Percentiles rank a stretch among this genome's conserved stretches.
phyloP scores from a whole-genome alignment of 1,140 invertebrate genomes.

The Oryzaephilus surinamensis region DNA sequence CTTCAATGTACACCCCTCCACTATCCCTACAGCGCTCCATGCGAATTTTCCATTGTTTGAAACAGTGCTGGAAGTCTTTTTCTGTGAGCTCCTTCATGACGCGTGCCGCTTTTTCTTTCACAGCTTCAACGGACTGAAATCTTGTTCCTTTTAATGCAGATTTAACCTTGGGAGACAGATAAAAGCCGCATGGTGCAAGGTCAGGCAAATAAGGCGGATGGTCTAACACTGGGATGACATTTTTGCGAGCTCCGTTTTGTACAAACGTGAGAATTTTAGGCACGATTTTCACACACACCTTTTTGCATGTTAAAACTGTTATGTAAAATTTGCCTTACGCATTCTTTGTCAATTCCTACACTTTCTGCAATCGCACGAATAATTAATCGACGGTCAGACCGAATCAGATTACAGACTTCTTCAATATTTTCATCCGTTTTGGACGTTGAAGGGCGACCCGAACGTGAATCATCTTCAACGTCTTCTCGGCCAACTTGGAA shows the following conservation, averaged over 20 bases:
- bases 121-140: slow-evolving; percentile 7
- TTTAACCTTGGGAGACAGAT: slow-evolving; percentile 23
- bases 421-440: slow-evolving; percentile 13
- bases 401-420: slow-evolving; percentile 6
- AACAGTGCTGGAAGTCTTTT: slow-evolving; percentile 5
- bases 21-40: slow-evolving; percentile 6
- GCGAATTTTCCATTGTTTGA: slow-evolving; percentile 8
- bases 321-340: not conserved
- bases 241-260: slow-evolving; percentile 1
- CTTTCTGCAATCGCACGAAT: not conserved
- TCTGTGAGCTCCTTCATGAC: slow-evolving; percentile 2
- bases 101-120: slow-evolving; percentile 7
- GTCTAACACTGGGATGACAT: slow-evolving; percentile 20
- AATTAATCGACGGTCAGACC: not conserved
- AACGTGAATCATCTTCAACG: slow-evolving; percentile 21
- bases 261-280: slow-evolving; percentile 2
- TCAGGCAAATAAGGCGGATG: slow-evolving; percentile 30
- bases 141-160: slow-evolving; percentile 17
- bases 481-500: slow-evolving; percentile 20
- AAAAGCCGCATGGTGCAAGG: slow-evolving; percentile 23
- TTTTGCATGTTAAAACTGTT: not conserved
- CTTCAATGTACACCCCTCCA: slow-evolving; percentile 6
- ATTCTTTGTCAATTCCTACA: not conserved
- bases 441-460: slow-evolving; percentile 24
- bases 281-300: slow-evolving; percentile 2